A percentile compares a stretch with the other conserved stretches of the same genome.
These are phyloP conservation scores for Drosophila robusta DNA, from an alignment of 2,888 invertebrate species.

Conservation along the genomic window DNA sequence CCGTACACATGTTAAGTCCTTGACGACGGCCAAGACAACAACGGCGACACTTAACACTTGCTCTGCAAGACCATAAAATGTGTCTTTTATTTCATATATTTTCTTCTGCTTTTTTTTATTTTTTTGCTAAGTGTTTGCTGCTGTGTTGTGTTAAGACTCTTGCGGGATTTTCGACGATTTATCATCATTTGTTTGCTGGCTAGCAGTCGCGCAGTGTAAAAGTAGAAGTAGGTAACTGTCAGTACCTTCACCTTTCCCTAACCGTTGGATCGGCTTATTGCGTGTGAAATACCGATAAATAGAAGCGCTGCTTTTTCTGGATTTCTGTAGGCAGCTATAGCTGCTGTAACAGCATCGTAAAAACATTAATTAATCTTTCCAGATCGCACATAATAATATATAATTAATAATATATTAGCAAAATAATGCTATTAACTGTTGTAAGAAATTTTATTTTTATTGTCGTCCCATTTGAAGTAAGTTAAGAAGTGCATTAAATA, in stretches of 20 bases:
- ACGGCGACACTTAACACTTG: conserved; percentile 51
- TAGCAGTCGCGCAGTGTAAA: too few relatives aligned
- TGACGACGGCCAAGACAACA: conserved; percentile 22
- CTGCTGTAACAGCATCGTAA: too few relatives aligned
- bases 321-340: too few relatives aligned
- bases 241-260: background rate
- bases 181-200: conserved; percentile 38
- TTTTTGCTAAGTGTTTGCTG: background rate
- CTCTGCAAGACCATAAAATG: conserved; percentile 38
- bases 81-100: conserved; percentile 19
- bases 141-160: conserved; percentile 18
- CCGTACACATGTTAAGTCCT: conserved; percentile 41
- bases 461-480: too few relatives aligned
- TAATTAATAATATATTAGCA: too few relatives aligned
- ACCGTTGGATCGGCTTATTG: background rate
- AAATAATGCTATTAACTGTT: too few relatives aligned
- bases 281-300: background rate
- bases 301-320: background rate
- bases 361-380: too few relatives aligned
- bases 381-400: too few relatives aligned
- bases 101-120: background rate
- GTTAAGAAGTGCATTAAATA: too few relatives aligned
- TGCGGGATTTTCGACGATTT: conserved; percentile 31
- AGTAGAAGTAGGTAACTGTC: conserved; percentile 24
- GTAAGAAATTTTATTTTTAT: too few relatives aligned